Conservation (phyloP, 2,888 invertebrate species). For the Eupithecia tripunctaria region DNA sequence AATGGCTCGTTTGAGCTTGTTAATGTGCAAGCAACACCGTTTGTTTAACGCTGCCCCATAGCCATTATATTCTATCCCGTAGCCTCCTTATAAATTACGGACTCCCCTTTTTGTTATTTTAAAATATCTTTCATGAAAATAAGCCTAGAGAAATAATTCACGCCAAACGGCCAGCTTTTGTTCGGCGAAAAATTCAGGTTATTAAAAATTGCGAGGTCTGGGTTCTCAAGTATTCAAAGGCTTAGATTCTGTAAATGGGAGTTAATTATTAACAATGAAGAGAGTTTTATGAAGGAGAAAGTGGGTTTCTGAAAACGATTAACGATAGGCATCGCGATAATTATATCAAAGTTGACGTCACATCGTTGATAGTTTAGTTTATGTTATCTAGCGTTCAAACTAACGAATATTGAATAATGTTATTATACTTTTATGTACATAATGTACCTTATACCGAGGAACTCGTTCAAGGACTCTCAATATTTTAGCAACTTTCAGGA, state of each 20-base stretch:
- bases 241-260: slow-evolving; percentile 26
- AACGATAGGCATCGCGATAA: background rate
- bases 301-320: background rate
- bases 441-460: background rate
- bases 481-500: background rate
- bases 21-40: slow-evolving; percentile 8
- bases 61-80: slow-evolving; percentile 46
- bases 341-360: background rate
- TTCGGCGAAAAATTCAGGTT: slow-evolving; percentile 36
- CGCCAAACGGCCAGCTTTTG: slow-evolving; percentile 40
- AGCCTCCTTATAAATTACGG: slow-evolving; percentile 56
- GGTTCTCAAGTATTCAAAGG: slow-evolving; percentile 30
- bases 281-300: slow-evolving; percentile 23
- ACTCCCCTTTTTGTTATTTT: slow-evolving; percentile 39
- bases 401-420: background rate
- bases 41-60: slow-evolving; percentile 48
- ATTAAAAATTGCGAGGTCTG: slow-evolving; percentile 20
- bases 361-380: background rate
- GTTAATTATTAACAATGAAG: slow-evolving; percentile 29
- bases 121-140: slow-evolving; percentile 42
- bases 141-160: slow-evolving; percentile 43
- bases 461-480: background rate
- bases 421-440: background rate
- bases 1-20: slow-evolving; percentile 3
- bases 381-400: background rate